phyloP scores from a whole-genome alignment of 2,113 vertebrate species.

The Charadrius vociferus region DNA sequence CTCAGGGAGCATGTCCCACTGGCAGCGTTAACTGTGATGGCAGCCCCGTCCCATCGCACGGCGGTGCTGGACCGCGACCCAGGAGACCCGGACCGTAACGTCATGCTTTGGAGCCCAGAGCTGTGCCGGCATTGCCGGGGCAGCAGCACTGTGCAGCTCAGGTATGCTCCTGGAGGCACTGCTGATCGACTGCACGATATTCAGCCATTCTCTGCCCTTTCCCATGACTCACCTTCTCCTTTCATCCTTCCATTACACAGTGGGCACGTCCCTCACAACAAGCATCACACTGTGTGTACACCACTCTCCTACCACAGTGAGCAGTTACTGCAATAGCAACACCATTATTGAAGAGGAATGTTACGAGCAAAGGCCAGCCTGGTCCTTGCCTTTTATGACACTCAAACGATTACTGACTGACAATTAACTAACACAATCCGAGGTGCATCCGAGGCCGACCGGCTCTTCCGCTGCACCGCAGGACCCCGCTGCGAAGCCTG shows the following conservation, averaged over 20 bases:
- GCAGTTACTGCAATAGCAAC: neutral
- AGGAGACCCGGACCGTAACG: neutral
- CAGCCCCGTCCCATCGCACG: accelerated
- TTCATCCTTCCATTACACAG: neutral
- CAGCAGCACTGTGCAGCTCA: neutral
- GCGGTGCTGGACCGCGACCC: accelerated
- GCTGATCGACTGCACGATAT: neutral
- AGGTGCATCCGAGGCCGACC: neutral
- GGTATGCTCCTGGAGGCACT: neutral
- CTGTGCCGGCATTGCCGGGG: neutral
- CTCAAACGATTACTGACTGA: neutral
- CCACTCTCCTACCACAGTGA: neutral
- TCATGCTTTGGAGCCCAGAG: neutral
- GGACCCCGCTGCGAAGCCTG: neutral
- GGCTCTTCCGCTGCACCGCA: neutral
- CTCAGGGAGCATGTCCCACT: accelerated
- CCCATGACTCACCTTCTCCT: neutral
- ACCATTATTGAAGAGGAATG: neutral
- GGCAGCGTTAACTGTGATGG: accelerated
- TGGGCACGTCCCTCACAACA: neutral
- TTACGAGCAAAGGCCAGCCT: neutral
- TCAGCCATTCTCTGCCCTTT: neutral
- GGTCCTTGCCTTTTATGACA: neutral
- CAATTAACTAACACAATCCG: neutral
- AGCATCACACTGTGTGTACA: neutral